Evolutionary conservation across 1,140 invertebrate genomes (phyloP).

Genomic region (Hypothenemus hampei): DNA sequence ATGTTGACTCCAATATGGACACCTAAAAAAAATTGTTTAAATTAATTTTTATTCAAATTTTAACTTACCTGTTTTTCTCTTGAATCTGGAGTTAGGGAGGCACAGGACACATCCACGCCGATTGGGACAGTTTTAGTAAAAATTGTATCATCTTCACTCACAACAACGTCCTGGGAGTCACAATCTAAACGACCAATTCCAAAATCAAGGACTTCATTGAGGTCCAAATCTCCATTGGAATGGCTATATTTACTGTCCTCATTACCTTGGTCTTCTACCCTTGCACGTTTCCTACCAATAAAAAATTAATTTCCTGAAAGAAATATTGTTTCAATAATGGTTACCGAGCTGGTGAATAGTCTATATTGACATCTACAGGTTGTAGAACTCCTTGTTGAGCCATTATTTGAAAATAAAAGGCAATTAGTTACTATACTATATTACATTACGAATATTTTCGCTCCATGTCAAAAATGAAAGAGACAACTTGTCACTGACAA

Average conservation of each 20-base stretch:
- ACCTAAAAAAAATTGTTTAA: conserved; percentile 27
- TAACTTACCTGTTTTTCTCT: conserved; percentile 31
- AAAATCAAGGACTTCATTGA: conserved; percentile 34
- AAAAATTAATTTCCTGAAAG: neutral
- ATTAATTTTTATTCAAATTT: neutral
- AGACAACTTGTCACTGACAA: no score
- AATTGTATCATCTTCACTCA: conserved; percentile 31
- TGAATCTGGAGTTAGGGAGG: conserved; percentile 31
- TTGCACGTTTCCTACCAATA: conserved; percentile 32
- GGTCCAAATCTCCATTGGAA: conserved; percentile 30
- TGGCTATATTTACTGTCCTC: conserved; percentile 31
- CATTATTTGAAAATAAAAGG: no score
- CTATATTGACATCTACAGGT: conserved; percentile 33
- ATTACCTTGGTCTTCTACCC: conserved; percentile 27
- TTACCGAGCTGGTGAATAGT: conserved; percentile 33
- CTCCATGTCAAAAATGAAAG: no score
- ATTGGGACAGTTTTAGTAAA: conserved; percentile 28
- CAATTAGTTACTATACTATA: no score
- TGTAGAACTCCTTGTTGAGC: conserved; percentile 28
- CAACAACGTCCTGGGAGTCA: conserved; percentile 29
- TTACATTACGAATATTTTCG: no score
- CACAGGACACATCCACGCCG: conserved; percentile 33
- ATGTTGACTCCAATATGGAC: conserved; percentile 33
- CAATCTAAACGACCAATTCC: conserved; percentile 35
- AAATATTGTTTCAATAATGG: neutral